These are phyloP conservation scores for Mesocricetus auratus DNA, from an alignment of 2,113 vertebrate genomes.

Conservation along the genomic window DNA sequence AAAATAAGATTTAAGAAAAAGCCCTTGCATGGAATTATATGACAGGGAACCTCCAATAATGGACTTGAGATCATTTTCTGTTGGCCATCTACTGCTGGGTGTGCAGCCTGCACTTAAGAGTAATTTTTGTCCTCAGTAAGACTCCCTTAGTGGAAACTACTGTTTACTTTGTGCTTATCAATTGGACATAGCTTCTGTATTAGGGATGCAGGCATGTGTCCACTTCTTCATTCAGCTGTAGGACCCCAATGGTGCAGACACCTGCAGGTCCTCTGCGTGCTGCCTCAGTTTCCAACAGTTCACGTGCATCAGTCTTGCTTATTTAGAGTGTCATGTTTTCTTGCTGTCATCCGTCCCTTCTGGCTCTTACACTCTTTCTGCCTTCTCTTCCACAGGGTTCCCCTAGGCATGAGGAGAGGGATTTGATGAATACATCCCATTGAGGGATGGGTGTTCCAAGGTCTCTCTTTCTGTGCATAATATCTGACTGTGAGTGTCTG, in stretches of 20 bases:
- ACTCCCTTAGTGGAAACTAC: not conserved
- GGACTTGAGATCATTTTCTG: not conserved
- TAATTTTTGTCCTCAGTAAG: not conserved
- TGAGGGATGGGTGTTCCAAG: not conserved
- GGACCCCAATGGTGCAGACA: not conserved
- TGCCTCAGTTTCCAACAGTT: not conserved
- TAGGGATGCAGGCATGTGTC: not conserved
- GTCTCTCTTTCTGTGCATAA: not conserved
- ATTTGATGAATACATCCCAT: not conserved
- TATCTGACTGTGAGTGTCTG: not conserved
- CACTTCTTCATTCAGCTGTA: not conserved
- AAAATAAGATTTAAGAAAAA: not conserved
- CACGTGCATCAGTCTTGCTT: not conserved
- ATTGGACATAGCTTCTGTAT: not conserved
- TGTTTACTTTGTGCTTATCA: not conserved
- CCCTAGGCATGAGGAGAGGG: not conserved
- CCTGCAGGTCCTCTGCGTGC: not conserved
- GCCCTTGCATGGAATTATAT: not conserved
- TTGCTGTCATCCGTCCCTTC: not conserved
- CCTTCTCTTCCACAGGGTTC: not conserved
- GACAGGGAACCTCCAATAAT: not conserved
- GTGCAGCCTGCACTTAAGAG: not conserved
- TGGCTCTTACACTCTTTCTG: not conserved
- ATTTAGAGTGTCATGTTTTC: not conserved
- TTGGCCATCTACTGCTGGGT: not conserved